These are phyloP conservation scores for Sepioteuthis lessoniana DNA, from an alignment of 2,888 invertebrate species.

Conservation along the genomic window DNA sequence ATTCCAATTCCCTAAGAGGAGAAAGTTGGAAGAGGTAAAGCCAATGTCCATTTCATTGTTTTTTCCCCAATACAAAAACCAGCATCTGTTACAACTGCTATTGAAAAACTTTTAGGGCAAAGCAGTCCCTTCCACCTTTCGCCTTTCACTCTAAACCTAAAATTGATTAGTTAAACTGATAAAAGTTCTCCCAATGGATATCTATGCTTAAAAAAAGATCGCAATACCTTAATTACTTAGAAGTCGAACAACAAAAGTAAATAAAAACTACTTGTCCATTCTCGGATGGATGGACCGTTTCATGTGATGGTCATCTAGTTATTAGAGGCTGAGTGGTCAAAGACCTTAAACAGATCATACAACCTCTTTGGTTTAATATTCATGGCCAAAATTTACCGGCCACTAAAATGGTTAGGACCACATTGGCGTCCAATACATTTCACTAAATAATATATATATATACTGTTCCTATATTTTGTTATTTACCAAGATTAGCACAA, in stretches of 20 bases:
- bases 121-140: background rate
- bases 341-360: background rate
- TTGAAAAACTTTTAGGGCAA: background rate
- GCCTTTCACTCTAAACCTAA: background rate
- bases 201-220: background rate
- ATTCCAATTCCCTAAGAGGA: no score
- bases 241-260: background rate
- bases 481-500: no score
- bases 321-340: background rate
- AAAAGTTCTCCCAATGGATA: background rate
- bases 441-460: no score
- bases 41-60: background rate
- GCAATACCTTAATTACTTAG: background rate
- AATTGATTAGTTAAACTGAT: background rate
- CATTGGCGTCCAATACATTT: no score
- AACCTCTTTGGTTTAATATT: background rate
- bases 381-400: no score
- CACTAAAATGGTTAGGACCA: no score
- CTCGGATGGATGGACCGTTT: background rate
- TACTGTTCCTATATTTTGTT: no score
- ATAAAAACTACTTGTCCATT: background rate
- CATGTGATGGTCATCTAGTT: background rate
- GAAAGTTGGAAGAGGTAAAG: background rate
- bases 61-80: background rate
- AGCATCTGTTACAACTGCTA: background rate